These are phyloP conservation scores for Peromyscus leucopus DNA, from an alignment of 2,113 vertebrate species.

Conservation along the genomic window DNA sequence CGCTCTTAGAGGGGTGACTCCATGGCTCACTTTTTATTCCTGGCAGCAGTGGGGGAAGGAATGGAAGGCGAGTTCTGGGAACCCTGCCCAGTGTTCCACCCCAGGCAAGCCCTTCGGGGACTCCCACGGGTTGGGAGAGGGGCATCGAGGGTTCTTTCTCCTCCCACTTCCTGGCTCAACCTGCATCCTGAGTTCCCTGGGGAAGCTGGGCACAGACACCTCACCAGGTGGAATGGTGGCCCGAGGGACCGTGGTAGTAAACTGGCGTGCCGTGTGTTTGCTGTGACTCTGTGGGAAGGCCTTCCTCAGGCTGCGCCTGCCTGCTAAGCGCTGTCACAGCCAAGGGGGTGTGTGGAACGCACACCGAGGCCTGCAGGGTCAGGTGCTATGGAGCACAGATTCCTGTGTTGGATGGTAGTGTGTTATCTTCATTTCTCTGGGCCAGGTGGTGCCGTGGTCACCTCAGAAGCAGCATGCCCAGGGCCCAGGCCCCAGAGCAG, in stretches of 20 bases:
- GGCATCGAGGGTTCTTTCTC: neutral
- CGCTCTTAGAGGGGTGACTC: neutral
- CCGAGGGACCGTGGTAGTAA: neutral
- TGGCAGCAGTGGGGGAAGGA: neutral
- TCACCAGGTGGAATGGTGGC: neutral
- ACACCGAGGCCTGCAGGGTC: accelerated
- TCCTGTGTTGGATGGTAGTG: too few relatives aligned
- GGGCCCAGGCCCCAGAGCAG: neutral
- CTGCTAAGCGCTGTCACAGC: neutral
- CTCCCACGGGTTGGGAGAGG: too few relatives aligned
- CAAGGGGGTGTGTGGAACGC: accelerated
- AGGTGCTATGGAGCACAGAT: too few relatives aligned
- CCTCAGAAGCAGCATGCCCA: neutral
- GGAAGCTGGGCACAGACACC: neutral
- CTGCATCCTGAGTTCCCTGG: neutral
- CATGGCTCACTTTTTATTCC: neutral
- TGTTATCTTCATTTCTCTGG: neutral
- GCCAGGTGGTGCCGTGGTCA: neutral
- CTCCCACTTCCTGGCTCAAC: neutral
- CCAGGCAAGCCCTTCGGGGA: neutral
- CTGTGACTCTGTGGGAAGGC: neutral
- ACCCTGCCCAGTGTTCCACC: neutral
- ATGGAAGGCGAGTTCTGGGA: neutral
- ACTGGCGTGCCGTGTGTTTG: neutral
- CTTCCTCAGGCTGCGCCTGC: neutral